Evolutionary conservation across 2,113 vertebrate genomes (phyloP).

Genomic region (Rhombomys opimus): DNA sequence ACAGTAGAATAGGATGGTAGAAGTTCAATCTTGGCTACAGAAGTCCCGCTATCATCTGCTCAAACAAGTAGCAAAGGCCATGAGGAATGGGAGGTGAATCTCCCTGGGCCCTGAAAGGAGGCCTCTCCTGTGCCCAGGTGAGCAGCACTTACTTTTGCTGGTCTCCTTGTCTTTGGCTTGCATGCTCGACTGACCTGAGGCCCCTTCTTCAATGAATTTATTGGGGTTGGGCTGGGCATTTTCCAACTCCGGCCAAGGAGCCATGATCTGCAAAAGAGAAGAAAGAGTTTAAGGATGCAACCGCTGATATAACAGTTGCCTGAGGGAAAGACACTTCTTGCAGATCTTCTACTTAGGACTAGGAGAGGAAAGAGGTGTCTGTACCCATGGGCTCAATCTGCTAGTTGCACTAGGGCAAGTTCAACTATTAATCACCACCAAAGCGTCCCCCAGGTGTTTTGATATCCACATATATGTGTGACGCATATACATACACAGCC

Average conservation of each 20-base stretch:
- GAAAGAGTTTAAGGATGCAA: not conserved
- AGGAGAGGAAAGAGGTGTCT: not conserved
- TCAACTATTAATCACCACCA: not conserved
- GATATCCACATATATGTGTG: fast-evolving
- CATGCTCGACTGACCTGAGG: constrained; percentile 64
- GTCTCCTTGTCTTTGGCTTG: constrained; percentile 77
- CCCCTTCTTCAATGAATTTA: constrained; percentile 79
- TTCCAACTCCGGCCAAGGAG: constrained; percentile 90
- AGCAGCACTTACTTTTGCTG: constrained; percentile 78
- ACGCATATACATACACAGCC: fast-evolving
- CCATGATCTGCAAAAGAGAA: constrained; percentile 89
- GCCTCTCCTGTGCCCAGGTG: no score
- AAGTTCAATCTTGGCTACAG: constrained; percentile 83
- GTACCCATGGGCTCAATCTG: no score
- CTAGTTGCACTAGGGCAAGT: no score
- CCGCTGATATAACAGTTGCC: not conserved
- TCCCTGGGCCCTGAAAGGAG: fast-evolving
- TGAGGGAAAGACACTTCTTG: not conserved
- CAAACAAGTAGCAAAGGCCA: not conserved
- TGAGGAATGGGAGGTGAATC: fast-evolving
- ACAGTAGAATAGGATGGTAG: constrained; percentile 89
- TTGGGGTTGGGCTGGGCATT: constrained; percentile 83
- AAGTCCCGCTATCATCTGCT: constrained; percentile 70
- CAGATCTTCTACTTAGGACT: not conserved
- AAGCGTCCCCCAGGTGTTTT: not conserved